Evolutionary conservation across 2,113 vertebrate species (phyloP).

Genomic region (Hyla sarda): DNA sequence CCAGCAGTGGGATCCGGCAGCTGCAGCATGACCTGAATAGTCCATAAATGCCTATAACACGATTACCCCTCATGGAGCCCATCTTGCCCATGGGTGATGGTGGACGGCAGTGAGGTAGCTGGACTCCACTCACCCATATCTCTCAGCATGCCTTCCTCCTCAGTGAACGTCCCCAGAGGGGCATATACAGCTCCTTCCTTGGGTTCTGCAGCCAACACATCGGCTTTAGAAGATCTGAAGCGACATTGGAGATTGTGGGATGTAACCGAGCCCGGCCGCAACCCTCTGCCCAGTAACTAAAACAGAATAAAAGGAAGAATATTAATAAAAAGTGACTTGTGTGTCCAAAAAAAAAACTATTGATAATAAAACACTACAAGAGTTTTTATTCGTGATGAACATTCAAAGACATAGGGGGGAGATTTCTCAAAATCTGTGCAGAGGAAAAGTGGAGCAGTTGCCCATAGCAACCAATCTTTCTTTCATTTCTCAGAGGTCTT

Average conservation of each 20-base stretch:
- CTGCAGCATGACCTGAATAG: too few species aligned
- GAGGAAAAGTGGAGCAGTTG: too few species aligned
- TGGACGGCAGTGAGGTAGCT: not conserved
- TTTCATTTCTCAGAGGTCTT: too few species aligned
- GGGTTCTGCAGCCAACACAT: slow-evolving; percentile 56
- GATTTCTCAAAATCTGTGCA: too few species aligned
- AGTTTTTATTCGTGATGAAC: too few species aligned
- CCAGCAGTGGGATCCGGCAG: too few species aligned
- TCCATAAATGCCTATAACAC: too few species aligned
- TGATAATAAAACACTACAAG: too few species aligned
- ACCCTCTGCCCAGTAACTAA: slow-evolving; percentile 71
- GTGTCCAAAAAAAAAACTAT: too few species aligned
- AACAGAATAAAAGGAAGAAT: not conserved
- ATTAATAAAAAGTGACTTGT: not conserved
- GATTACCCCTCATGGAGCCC: too few species aligned
- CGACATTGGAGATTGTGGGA: slow-evolving; percentile 67
- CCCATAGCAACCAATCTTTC: too few species aligned
- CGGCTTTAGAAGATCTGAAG: slow-evolving; percentile 71
- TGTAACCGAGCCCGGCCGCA: slow-evolving; percentile 63
- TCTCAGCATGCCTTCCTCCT: slow-evolving; percentile 90
- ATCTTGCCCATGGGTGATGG: not conserved
- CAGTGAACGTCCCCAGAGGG: slow-evolving; percentile 82
- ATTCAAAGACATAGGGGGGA: too few species aligned
- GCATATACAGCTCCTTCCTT: slow-evolving; percentile 61
- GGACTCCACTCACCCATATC: slow-evolving; percentile 77